Percentiles rank a stretch among this genome's conserved stretches.
Conservation (phyloP, 2,113 vertebrate species). For the Cygnus buccinator region DNA sequence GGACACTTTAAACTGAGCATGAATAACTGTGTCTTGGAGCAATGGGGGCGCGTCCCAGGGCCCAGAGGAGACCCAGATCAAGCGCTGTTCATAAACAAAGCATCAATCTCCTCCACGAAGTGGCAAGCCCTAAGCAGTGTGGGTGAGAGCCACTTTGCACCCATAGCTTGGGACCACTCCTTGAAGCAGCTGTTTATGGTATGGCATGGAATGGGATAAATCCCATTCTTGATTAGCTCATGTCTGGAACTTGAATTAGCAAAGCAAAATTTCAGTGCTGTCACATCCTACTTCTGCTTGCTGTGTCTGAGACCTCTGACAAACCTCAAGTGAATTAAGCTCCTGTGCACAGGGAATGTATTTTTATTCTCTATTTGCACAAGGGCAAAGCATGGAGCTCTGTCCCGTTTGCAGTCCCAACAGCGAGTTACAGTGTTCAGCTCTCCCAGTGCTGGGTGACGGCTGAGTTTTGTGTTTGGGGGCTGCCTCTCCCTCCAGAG, state of each 20-base stretch:
- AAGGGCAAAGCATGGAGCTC: neutral
- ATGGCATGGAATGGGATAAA: neutral
- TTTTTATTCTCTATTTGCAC: neutral
- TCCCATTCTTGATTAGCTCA: neutral
- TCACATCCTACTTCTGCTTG: neutral
- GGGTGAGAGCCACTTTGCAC: neutral
- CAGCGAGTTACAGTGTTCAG: accelerated
- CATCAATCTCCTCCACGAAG: neutral
- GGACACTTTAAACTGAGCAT: neutral
- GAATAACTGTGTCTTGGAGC: neutral
- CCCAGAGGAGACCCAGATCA: neutral
- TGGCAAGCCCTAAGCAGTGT: neutral
- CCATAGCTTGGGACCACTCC: neutral
- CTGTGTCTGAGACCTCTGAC: neutral
- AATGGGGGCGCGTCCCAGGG: neutral
- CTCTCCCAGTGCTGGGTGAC: neutral
- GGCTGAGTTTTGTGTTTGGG: neutral
- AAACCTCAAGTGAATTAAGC: neutral
- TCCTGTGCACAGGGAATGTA: accelerated
- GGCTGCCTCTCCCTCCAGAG: neutral
- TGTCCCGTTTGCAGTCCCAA: neutral
- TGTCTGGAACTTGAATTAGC: neutral
- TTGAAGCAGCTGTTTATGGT: neutral
- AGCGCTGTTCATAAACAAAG: neutral
- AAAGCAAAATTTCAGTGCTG: neutral